phyloP scores from a whole-genome alignment of 2,888 invertebrate species.

The Unio pictorum region DNA sequence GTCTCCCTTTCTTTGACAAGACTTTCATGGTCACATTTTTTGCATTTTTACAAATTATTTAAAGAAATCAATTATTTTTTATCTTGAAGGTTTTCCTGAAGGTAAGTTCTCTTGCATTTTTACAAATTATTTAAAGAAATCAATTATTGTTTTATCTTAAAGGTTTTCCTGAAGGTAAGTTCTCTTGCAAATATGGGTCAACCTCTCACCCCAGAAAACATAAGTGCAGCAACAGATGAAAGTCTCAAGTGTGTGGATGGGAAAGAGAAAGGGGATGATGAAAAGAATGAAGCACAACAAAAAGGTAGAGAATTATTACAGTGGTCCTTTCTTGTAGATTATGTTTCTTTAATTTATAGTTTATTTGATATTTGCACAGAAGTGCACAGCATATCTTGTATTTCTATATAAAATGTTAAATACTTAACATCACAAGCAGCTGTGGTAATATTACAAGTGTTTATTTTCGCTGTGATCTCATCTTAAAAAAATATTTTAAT shows the following conservation, averaged over 20 bases:
- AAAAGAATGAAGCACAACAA: not conserved
- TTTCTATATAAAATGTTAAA: too few species aligned
- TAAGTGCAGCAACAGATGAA: slow-evolving; percentile 5
- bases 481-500: too few species aligned
- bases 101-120: slow-evolving; percentile 45
- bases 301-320: not conserved
- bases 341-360: slow-evolving; percentile 1
- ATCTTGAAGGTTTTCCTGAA: slow-evolving; percentile 61
- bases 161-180: slow-evolving; percentile 65
- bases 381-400: too few species aligned
- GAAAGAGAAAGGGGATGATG: not conserved
- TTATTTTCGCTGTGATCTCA: too few species aligned
- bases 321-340: not conserved
- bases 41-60: not conserved
- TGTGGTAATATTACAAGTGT: too few species aligned
- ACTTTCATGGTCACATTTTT: not conserved
- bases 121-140: not conserved
- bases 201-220: slow-evolving; percentile 31
- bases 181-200: slow-evolving; percentile 45
- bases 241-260: not conserved
- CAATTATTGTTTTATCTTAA: slow-evolving; percentile 6
- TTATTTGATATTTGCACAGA: too few species aligned
- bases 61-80: not conserved
- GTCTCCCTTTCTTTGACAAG: not conserved
- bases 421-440: too few species aligned